Percentiles rank a stretch among this genome's conserved stretches.
These are phyloP conservation scores for Symphodus melops DNA, from an alignment of 2,113 vertebrate genomes.

Conservation along the genomic window DNA sequence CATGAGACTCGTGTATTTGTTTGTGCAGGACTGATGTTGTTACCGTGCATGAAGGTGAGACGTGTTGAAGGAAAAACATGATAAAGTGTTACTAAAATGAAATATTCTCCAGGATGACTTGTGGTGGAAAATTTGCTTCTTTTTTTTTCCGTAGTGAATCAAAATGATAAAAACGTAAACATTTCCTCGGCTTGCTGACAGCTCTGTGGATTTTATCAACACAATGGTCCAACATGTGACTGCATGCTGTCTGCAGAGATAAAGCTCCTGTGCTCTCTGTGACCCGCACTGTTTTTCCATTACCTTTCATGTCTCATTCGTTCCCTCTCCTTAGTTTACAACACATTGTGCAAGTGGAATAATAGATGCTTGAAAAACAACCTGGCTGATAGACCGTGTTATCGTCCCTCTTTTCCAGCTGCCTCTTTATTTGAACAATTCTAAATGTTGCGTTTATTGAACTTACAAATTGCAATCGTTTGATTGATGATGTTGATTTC, in stretches of 20 bases:
- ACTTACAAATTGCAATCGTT: too few relatives aligned
- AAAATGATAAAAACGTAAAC: background rate
- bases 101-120: background rate
- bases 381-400: conserved; percentile 26
- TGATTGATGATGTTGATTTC: too few relatives aligned
- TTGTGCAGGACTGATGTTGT: background rate
- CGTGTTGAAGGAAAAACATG: background rate
- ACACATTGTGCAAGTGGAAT: conserved; percentile 3
- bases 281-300: conserved; percentile 12
- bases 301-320: conserved; percentile 28
- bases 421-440: conserved; percentile 15
- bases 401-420: conserved; percentile 36
- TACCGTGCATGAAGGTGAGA: background rate
- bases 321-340: conserved; percentile 23
- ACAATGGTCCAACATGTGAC: background rate
- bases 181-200: background rate
- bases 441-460: too few relatives aligned
- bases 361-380: conserved; percentile 21
- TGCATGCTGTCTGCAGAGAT: conserved; percentile 4
- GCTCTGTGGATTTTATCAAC: conserved; percentile 6
- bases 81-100: background rate
- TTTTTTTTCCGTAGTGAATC: background rate
- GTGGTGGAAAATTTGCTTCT: background rate
- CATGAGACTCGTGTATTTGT: too few relatives aligned
- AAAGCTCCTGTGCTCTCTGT: background rate